Percentiles rank a stretch among this genome's conserved stretches.
phyloP scores from a whole-genome alignment of 2,113 vertebrate genomes.

The Mustelus asterias region DNA sequence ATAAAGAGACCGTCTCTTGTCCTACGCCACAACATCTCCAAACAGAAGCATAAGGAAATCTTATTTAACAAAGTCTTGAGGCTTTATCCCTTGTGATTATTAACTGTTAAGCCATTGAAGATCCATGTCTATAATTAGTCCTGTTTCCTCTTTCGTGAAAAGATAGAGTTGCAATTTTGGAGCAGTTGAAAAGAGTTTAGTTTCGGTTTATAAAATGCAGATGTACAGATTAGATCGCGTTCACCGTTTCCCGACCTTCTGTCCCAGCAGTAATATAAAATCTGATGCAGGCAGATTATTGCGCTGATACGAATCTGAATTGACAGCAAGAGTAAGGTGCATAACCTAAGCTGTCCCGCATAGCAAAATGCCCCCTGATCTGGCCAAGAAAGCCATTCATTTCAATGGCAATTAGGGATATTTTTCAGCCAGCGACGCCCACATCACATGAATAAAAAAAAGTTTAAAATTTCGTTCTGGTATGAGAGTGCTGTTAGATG shows the following conservation, averaged over 20 bases:
- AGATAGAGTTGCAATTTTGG: neutral
- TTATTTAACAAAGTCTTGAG: neutral
- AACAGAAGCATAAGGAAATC: neutral
- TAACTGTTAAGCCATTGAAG: neutral
- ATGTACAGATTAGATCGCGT: neutral
- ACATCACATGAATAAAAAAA: no score
- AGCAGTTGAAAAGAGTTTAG: neutral
- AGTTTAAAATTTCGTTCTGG: neutral
- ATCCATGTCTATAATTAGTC: neutral
- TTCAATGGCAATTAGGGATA: no score
- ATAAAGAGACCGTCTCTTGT: neutral
- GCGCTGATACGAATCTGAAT: neutral
- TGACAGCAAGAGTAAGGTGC: neutral
- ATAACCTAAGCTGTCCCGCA: neutral
- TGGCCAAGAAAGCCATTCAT: no score
- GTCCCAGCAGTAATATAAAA: neutral
- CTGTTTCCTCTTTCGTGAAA: neutral
- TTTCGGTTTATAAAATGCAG: neutral
- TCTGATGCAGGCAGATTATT: neutral
- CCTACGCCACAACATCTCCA: neutral
- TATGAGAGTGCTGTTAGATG: neutral
- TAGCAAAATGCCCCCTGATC: neutral
- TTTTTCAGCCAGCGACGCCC: no score
- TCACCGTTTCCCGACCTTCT: neutral
- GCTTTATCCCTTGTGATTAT: neutral